Evolutionary conservation across 2,888 invertebrate genomes (phyloP), one percentile per base, ranked within the genome.

Genomic region (Ceraclea dissimilis): DNA sequence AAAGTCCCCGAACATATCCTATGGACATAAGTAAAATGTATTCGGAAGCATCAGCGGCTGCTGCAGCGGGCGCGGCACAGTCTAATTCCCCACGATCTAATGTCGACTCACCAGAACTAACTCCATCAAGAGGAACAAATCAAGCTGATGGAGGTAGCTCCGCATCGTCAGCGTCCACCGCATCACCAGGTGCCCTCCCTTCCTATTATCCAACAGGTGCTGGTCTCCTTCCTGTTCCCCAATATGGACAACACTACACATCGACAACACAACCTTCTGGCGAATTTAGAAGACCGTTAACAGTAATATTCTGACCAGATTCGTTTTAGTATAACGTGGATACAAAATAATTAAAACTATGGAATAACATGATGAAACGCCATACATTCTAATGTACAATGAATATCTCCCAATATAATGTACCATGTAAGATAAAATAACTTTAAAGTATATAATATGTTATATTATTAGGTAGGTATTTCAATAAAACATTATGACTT

Each of bases 251-350:
- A 0, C 78, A 79, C 63, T 82, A 82, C 58, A 75, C 80, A 0
- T 76, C 79, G 52, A 68, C 76, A 2, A 68, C 81, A 1, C 80
- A 82, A 67, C 75, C 78, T 4, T 71, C 79, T 48, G 83, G 83
- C 26, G 88, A 88, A 69, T 87, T 87, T 69, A 75, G 88, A 65
- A 78, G 88, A 68, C 88, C 88, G 1, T 71, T 88, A 17, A 85
- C 88, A 50, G 88, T 88, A 65, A 86, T 88, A 80, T 88, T 88
- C 79, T 89, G 88, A 88, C 86, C 86, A 79, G 86, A 86, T 67
- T 61, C 61, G 34, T 57, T 61, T 17, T 61, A 61, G 54, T 20
- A 55, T 22, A n/a, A 34, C 20, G 47, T 22, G 19, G 31, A 43
- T 21, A n/a, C 18, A 39, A 48, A n/a, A 22, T 26, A n/a, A n/a